Evolutionary conservation across 2,888 invertebrate species (phyloP).

Genomic region (Urechis unicinctus): DNA sequence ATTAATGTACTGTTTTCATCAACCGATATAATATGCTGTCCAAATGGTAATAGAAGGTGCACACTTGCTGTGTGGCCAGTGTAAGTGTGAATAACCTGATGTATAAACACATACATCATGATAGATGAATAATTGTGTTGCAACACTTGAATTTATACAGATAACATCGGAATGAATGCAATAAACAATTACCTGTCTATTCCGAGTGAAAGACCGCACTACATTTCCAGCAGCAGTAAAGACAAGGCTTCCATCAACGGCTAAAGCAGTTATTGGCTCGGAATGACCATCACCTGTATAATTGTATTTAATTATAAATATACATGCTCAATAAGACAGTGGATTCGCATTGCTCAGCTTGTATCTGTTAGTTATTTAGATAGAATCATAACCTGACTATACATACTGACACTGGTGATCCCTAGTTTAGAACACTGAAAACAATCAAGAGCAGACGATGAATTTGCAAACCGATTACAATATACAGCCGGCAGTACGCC

Average conservation of each 20-base stretch:
- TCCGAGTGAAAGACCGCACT: constrained; percentile 81
- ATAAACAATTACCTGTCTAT: constrained; percentile 62
- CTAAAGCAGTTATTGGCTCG: constrained; percentile 37
- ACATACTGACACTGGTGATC: constrained; percentile 74
- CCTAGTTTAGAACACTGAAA: constrained; percentile 50
- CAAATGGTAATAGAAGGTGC: constrained; percentile 75
- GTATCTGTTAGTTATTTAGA: no score
- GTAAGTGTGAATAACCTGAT: constrained; percentile 67
- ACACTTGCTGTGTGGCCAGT: constrained; percentile 68
- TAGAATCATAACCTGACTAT: constrained; percentile 30
- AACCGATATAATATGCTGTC: constrained; percentile 72
- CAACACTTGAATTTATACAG: not conserved
- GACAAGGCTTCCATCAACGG: constrained; percentile 31
- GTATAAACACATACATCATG: not conserved
- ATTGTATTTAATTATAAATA: not conserved
- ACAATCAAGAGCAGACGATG: no score
- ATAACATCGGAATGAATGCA: no score
- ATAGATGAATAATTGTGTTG: not conserved
- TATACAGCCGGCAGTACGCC: no score
- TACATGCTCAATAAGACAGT: no score
- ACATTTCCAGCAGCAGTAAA: constrained; percentile 54
- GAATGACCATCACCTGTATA: constrained; percentile 39
- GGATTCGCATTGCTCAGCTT: no score
- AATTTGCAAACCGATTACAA: no score
- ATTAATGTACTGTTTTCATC: constrained; percentile 71